phyloP scores from a whole-genome alignment of 1,140 invertebrate genomes.

The Batillaria attramentaria region DNA sequence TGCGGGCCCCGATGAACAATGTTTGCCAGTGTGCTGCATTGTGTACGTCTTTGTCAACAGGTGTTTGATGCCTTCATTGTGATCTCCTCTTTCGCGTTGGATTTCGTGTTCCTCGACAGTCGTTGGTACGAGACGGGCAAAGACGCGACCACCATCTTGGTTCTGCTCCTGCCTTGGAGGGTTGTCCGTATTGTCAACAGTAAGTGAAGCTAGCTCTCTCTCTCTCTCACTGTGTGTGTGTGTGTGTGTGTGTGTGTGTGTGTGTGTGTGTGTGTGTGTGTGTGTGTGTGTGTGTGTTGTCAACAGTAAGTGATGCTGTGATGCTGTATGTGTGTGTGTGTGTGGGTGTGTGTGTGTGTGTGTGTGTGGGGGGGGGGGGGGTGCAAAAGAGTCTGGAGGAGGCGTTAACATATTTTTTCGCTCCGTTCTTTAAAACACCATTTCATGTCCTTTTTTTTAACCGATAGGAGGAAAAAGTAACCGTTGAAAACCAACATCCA shows the following conservation, averaged over 20 bases:
- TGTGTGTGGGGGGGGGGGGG: constrained; percentile 10
- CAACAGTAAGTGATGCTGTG: background rate
- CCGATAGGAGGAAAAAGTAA: too few species aligned
- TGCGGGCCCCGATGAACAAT: too few species aligned
- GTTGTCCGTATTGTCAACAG: constrained; percentile 60
- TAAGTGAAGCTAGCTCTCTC: constrained; percentile 38
- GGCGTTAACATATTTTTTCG: too few species aligned
- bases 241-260: constrained; percentile 1
- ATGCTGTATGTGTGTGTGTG: background rate
- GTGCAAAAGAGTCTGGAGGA: too few species aligned
- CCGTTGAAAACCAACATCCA: too few species aligned
- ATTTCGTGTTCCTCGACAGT: constrained; percentile 58
- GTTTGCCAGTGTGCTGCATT: background rate
- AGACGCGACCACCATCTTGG: constrained; percentile 56
- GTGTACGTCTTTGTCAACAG: constrained; percentile 26
- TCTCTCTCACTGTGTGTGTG: background rate
- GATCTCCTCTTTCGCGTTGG: constrained; percentile 52
- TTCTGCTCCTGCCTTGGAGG: constrained; percentile 57
- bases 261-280: background rate
- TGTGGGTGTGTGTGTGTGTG: background rate
- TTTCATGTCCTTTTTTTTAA: too few species aligned
- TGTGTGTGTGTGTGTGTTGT: background rate
- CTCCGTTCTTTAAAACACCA: too few species aligned
- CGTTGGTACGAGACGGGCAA: constrained; percentile 60
- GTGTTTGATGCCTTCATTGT: constrained; percentile 61